A percentile compares a stretch with the other conserved stretches of the same genome.
phyloP scores from a whole-genome alignment of 1,140 invertebrate genomes.

The Homalodisca vitripennis region DNA sequence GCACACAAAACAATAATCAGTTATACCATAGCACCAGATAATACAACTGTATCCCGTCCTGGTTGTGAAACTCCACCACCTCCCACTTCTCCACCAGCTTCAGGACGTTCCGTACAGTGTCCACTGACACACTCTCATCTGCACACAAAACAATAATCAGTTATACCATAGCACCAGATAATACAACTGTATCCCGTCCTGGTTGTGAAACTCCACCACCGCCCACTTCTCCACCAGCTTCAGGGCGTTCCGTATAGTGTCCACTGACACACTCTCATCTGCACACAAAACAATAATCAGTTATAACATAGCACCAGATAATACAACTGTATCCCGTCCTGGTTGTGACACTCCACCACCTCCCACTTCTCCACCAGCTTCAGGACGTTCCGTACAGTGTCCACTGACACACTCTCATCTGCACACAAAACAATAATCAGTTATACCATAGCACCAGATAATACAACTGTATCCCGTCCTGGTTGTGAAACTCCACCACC shows the following conservation, averaged over 20 bases:
- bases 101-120: slow-evolving; percentile 78
- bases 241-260: slow-evolving; percentile 78
- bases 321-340: slow-evolving; percentile 56
- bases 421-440: too few species aligned
- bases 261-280: slow-evolving; percentile 81
- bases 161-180: slow-evolving; percentile 48
- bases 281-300: slow-evolving; percentile 40
- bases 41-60: slow-evolving; percentile 56
- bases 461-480: too few species aligned
- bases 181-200: slow-evolving; percentile 56
- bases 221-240: slow-evolving; percentile 75
- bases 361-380: too few species aligned
- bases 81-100: slow-evolving; percentile 75
- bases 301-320: slow-evolving; percentile 47
- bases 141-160: slow-evolving; percentile 42
- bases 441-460: too few species aligned
- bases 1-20: slow-evolving; percentile 40
- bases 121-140: slow-evolving; percentile 81
- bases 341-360: slow-evolving; percentile 66
- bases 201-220: slow-evolving; percentile 66
- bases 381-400: too few species aligned
- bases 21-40: slow-evolving; percentile 49
- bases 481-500: slow-evolving; percentile 66
- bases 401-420: too few species aligned
- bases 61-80: slow-evolving; percentile 66